Evolutionary conservation across 2,888 invertebrate genomes (phyloP), one percentile per base, ranked within the genome.

Genomic region (Vannuccia rotundouncinata): DNA sequence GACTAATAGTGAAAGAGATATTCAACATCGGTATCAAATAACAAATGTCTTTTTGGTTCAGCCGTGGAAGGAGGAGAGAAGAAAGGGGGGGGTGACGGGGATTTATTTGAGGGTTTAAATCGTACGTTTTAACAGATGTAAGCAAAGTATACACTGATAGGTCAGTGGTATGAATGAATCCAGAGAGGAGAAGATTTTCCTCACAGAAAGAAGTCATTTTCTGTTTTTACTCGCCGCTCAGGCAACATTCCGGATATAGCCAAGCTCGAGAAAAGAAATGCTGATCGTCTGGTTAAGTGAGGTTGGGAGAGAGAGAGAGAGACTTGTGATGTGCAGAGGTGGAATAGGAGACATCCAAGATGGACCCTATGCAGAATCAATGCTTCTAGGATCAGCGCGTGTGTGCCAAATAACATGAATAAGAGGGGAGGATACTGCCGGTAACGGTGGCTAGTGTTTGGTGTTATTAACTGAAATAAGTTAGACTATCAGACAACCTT

Each of bases 391-490:
- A 66, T 66, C 66, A 66, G 66, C 66, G 66, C 66, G 66, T 66
- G n/a, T n/a, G 66, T 66, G 66, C 66, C 66, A 66, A 66, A 66
- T 66, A 66, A 66, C 66, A 66, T 66, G 22, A 66, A 66, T 66
- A 66, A 66, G 25, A 66, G 66, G 22, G 17, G 25, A 5, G 25
- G 13, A 66, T 66, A 13, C 25, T 5, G 10, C 66, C 22, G 2
- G 25, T 22, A 5, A 27, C 22, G 2, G 22, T n/a, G 22, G 66
- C 22, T 27, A 5, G 66, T 27, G 66, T 66, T 66, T 66, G 66
- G 66, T 66, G 66, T 13, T 27, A 66, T 22, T 66, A 22, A 5
- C 22, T 66, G 66, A 66, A 66, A 22, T 22, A 66, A 66, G 66
- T 5, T 2, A 66, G 66, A 22, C 5, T 13, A 22, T n/a, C n/a